A percentile compares a stretch with the other conserved stretches of the same genome.
Evolutionary conservation across 2,888 invertebrate species (phyloP).

Genomic region (Calephelis perditalis): DNA sequence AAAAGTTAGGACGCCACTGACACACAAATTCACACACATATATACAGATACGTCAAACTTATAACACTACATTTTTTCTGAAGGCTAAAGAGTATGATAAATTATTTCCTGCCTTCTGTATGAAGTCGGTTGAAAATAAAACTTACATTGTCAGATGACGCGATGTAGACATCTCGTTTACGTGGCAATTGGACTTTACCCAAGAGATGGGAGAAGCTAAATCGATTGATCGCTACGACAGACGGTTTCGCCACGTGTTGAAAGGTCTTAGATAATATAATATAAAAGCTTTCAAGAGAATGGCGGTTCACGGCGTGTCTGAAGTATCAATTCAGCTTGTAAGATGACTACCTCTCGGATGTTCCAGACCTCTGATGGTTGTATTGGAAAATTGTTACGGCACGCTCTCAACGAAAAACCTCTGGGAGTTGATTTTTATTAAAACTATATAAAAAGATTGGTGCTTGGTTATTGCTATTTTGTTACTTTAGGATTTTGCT

Average conservation of each 20-base stretch:
- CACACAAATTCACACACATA: too few species aligned
- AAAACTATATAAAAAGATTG: conserved; percentile 46
- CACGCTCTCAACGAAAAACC: conserved; percentile 41
- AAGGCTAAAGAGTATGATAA: too few species aligned
- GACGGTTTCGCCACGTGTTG: conserved; percentile 69
- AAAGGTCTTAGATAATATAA: conserved; percentile 75
- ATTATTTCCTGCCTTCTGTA: too few species aligned
- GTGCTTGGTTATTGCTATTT: conserved; percentile 14
- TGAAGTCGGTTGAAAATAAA: neutral
- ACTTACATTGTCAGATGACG: conserved; percentile 9
- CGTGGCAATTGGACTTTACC: conserved; percentile 40
- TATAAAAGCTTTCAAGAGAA: conserved; percentile 77
- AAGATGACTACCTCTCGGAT: conserved; percentile 65
- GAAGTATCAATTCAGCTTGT: conserved; percentile 76
- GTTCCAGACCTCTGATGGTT: conserved; percentile 58
- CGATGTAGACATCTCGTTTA: conserved; percentile 27
- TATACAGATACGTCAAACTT: too few species aligned
- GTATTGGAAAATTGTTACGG: conserved; percentile 69
- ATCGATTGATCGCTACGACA: conserved; percentile 67
- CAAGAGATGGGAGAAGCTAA: conserved; percentile 59
- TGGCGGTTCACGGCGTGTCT: conserved; percentile 67
- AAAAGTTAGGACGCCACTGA: too few species aligned
- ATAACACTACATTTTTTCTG: too few species aligned
- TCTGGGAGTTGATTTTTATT: conserved; percentile 60
- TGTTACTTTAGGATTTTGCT: neutral